Evolutionary conservation across 2,113 vertebrate species (phyloP).

Genomic region (Lampris megalopsis): DNA sequence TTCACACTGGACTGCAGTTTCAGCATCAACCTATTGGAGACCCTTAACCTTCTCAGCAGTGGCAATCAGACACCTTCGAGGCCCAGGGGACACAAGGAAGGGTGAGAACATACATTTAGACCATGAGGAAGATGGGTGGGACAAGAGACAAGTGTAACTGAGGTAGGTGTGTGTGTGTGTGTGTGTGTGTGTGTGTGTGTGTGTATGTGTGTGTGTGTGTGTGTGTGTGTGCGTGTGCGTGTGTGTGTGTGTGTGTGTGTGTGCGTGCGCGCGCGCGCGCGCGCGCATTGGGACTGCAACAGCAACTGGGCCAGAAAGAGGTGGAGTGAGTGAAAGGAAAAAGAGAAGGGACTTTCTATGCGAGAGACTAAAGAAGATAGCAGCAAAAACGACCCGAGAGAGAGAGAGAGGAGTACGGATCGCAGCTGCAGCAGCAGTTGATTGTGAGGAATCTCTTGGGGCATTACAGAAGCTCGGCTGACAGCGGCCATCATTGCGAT

Average conservation of each 20-base stretch:
- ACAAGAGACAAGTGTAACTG: constrained; percentile 10
- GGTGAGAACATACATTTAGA: constrained; percentile 44
- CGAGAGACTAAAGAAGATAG: constrained; percentile 11
- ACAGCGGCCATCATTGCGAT: background rate
- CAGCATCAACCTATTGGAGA: constrained; percentile 17
- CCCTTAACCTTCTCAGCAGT: constrained; percentile 38
- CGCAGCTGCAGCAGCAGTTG: constrained; percentile 16
- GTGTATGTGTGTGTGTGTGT: constrained; percentile 17
- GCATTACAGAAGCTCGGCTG: background rate
- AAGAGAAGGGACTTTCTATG: background rate
- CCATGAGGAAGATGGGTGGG: constrained; percentile 12
- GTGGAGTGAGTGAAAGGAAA: background rate
- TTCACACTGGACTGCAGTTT: background rate
- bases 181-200: constrained; percentile 11
- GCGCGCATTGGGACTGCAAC: no score
- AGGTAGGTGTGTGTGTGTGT: constrained; percentile 10
- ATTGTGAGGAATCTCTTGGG: background rate
- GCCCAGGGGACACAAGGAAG: constrained; percentile 13
- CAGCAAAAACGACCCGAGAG: constrained; percentile 13
- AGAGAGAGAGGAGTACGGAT: background rate
- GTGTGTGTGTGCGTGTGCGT: constrained; percentile 15
- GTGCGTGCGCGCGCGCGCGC: no score
- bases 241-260: background rate
- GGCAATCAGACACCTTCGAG: constrained; percentile 68
- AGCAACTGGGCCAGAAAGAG: background rate